A percentile compares a stretch with the other conserved stretches of the same genome.
Evolutionary conservation across 2,797 vertebrate species (phyloP).

Genomic region (Phrynocephalus forsythii): DNA sequence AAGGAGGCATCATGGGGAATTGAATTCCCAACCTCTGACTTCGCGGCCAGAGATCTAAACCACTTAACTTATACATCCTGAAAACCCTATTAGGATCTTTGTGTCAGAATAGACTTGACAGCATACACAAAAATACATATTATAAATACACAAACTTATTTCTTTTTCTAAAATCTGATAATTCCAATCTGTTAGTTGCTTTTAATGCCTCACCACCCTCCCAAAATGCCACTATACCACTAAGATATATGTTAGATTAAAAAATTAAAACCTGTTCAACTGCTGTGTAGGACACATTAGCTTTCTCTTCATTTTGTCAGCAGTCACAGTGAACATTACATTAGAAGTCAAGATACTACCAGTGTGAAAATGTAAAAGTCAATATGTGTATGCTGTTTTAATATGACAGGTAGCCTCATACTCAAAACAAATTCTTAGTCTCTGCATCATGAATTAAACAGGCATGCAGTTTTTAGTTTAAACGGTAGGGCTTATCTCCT

Average conservation of each 20-base stretch:
- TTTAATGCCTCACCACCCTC: not conserved
- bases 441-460: slow-evolving; percentile 65
- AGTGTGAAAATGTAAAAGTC: slow-evolving; percentile 58
- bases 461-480: slow-evolving; percentile 69
- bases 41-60: no score
- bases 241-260: not conserved
- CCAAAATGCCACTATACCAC: not conserved
- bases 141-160: not conserved
- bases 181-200: not conserved
- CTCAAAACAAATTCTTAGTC: slow-evolving; percentile 72
- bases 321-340: slow-evolving; percentile 58
- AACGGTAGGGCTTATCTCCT: slow-evolving; percentile 68
- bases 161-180: not conserved
- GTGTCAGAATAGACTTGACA: no score
- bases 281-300: slow-evolving; percentile 42
- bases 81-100: no score
- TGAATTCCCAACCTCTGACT: no score
- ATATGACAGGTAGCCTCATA: slow-evolving; percentile 65
- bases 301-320: slow-evolving; percentile 41
- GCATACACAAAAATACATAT: no score
- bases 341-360: slow-evolving; percentile 63
- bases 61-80: no score
- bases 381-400: slow-evolving; percentile 51
- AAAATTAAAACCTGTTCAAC: slow-evolving; percentile 35
- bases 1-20: no score